phyloP scores from a whole-genome alignment of 2,888 invertebrate genomes.

The Pogonocherus hispidulus region DNA sequence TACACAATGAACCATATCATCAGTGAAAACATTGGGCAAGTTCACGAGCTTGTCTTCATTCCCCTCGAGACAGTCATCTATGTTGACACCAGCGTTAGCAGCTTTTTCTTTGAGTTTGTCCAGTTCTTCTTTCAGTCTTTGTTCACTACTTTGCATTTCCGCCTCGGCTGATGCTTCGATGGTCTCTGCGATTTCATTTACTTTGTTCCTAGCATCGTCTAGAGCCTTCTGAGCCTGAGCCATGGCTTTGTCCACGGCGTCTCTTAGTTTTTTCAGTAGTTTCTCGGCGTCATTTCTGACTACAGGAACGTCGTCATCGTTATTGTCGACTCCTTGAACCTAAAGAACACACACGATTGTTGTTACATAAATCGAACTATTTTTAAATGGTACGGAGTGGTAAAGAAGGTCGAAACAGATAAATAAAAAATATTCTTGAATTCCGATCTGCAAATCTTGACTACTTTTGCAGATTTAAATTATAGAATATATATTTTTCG shows the following conservation, averaged over 20 bases:
- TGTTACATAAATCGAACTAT: no score
- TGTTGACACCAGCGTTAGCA: conserved; percentile 35
- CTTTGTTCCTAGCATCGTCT: conserved; percentile 23
- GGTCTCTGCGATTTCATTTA: conserved; percentile 23
- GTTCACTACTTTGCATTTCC: conserved; percentile 17
- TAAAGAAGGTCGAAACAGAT: no score
- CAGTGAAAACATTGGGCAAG: conserved; percentile 27
- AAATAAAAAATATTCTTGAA: no score
- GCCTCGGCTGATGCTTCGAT: conserved; percentile 9
- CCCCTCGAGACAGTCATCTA: conserved; percentile 35
- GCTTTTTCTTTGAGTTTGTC: conserved; percentile 37
- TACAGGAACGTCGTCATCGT: neutral
- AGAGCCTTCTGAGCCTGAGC: conserved; percentile 30
- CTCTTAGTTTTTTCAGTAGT: conserved; percentile 24
- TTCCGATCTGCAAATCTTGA: no score
- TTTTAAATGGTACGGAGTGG: no score
- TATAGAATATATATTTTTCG: no score
- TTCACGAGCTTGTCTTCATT: conserved; percentile 30
- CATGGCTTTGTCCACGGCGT: conserved; percentile 28
- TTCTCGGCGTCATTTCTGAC: conserved; percentile 26
- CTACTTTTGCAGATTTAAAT: no score
- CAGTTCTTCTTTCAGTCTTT: conserved; percentile 21
- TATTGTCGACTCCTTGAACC: neutral
- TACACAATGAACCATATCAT: conserved; percentile 19
- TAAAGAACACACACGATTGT: neutral